Conservation (phyloP, 2,797 vertebrate species). For the Xyrichtys novacula region DNA sequence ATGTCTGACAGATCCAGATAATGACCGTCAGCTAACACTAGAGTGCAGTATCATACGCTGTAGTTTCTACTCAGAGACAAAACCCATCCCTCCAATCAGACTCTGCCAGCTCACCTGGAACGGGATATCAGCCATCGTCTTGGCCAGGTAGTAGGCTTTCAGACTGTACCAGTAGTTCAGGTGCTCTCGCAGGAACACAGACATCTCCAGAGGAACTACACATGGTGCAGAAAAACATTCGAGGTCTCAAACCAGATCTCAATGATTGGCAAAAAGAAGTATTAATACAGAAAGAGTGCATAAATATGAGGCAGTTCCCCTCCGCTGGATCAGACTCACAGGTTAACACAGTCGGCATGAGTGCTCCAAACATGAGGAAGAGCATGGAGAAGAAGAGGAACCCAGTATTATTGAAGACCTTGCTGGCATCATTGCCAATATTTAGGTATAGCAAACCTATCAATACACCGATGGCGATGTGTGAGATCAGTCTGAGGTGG, state of each 20-base stretch:
- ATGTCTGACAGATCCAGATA: too few relatives aligned
- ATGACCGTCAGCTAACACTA: conserved; percentile 6
- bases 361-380: conserved; percentile 94
- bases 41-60: not conserved
- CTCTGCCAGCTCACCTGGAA: conserved; percentile 86
- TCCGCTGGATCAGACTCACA: conserved; percentile 83
- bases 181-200: conserved; percentile 87
- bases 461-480: conserved; percentile 92
- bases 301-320: not conserved
- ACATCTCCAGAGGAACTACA: conserved; percentile 92
- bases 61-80: not conserved
- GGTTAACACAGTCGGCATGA: conserved; percentile 95
- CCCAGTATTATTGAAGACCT: conserved; percentile 91
- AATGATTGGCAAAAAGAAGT: not conserved
- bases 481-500: conserved; percentile 93
- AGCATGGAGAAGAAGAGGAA: conserved; percentile 99
- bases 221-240: not conserved
- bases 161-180: conserved; percentile 99
- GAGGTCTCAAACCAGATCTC: not conserved
- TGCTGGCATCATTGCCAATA: conserved; percentile 95
- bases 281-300: not conserved
- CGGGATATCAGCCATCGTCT: conserved; percentile 96
- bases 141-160: conserved; percentile 96
- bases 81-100: not conserved
- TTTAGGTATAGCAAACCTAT: conserved; percentile 96